These are phyloP conservation scores for Chiridota heheva DNA, from an alignment of 35 echinoderm and acorn worm species.

Conservation along the genomic window DNA sequence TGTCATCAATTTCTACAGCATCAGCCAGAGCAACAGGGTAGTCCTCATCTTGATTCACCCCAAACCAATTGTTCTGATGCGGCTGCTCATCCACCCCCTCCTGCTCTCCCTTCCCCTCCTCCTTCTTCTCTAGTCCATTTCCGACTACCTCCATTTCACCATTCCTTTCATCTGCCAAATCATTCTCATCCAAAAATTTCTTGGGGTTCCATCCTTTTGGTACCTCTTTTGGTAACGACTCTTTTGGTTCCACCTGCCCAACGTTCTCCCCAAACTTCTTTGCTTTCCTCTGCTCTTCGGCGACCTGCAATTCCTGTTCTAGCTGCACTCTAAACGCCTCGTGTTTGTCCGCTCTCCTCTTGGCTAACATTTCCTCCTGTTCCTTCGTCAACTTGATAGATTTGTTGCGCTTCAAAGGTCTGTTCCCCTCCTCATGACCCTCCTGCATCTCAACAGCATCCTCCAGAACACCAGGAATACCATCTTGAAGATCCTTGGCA, in stretches of 20 bases:
- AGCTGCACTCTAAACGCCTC: not conserved
- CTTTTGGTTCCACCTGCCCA: too few species aligned
- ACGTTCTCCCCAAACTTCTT: too few species aligned
- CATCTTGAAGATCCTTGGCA: not conserved
- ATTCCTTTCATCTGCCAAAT: not conserved
- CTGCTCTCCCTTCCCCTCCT: not conserved
- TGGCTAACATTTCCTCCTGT: not conserved
- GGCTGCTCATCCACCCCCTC: not conserved
- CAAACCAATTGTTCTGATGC: too few species aligned
- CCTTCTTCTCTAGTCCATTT: not conserved
- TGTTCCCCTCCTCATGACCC: not conserved
- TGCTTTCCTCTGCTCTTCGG: not conserved
- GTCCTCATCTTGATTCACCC: too few species aligned
- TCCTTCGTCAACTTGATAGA: not conserved
- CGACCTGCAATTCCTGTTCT: not conserved
- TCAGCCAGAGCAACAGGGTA: too few species aligned
- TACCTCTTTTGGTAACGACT: too few species aligned
- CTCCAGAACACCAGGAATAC: not conserved
- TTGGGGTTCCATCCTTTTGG: too few species aligned
- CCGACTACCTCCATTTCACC: too few species aligned
- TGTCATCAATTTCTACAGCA: not conserved
- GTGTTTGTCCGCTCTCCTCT: slow-evolving; percentile 23
- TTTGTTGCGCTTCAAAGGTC: not conserved
- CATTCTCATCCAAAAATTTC: not conserved
- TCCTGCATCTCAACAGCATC: not conserved